phyloP scores from a whole-genome alignment of 1,140 invertebrate species.

The Lanistes nyassanus region DNA sequence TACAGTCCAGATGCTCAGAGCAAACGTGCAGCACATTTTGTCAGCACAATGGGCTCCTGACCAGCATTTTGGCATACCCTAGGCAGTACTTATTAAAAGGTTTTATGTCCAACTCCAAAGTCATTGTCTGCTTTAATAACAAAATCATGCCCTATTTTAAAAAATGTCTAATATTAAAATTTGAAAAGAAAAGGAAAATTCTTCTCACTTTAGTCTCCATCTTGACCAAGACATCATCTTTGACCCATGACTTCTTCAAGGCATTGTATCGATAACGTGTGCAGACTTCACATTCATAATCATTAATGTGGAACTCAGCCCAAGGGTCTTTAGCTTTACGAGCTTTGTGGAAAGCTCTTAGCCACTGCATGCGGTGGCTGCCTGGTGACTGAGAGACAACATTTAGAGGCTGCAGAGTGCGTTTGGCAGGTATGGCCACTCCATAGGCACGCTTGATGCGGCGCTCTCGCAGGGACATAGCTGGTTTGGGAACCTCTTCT shows the following conservation, averaged over 20 bases:
- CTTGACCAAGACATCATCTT: slow-evolving; percentile 59
- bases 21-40: too few relatives aligned
- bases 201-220: slow-evolving; percentile 57
- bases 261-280: slow-evolving; percentile 60
- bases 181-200: not conserved
- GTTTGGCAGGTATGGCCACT: slow-evolving; percentile 34
- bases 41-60: not conserved
- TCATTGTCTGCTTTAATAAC: not conserved
- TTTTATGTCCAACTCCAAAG: not conserved
- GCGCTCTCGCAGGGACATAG: slow-evolving; percentile 51
- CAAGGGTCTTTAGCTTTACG: slow-evolving; percentile 52
- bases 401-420: slow-evolving; percentile 4
- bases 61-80: not conserved
- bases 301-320: slow-evolving; percentile 57
- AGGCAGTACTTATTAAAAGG: not conserved
- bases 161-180: not conserved
- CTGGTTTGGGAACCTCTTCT: slow-evolving; percentile 31
- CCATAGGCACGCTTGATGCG: slow-evolving; percentile 40
- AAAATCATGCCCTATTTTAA: not conserved
- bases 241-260: slow-evolving; percentile 55
- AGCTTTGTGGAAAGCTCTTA: slow-evolving; percentile 44
- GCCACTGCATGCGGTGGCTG: slow-evolving; percentile 35
- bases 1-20: too few relatives aligned
- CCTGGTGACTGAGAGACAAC: slow-evolving; percentile 1
- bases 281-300: slow-evolving; percentile 47